Percentiles rank a stretch among this genome's conserved stretches.
Evolutionary conservation across 2,797 vertebrate species (phyloP).

Genomic region (Phalanger gymnotis): DNA sequence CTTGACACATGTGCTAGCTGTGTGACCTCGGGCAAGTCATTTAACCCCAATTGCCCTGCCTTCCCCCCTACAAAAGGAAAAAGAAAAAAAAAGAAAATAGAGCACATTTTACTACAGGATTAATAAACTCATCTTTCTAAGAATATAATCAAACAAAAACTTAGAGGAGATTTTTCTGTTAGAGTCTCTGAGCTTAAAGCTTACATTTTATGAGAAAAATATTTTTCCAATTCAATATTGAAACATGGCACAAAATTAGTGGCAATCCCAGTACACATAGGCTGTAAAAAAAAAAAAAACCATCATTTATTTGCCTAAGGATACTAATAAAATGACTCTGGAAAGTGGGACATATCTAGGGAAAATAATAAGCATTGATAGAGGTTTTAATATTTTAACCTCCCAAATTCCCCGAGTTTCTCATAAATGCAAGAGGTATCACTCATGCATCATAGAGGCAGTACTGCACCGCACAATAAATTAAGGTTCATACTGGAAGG

Average conservation of each 20-base stretch:
- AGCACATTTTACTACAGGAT: constrained; percentile 18
- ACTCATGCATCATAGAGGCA: constrained; percentile 39
- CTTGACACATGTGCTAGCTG: no score
- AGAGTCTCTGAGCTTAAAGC: constrained; percentile 52
- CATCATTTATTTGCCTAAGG: constrained; percentile 53
- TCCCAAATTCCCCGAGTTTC: constrained; percentile 55
- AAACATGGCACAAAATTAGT: neutral
- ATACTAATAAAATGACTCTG: constrained; percentile 54
- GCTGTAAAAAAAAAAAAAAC: neutral
- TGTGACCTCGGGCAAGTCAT: no score
- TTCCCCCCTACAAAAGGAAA: no score
- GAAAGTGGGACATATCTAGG: constrained; percentile 59
- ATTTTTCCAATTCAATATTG: constrained; percentile 60
- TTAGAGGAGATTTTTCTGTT: neutral
- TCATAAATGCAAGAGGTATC: constrained; percentile 53
- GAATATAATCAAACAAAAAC: constrained; percentile 13
- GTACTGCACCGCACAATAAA: constrained; percentile 66
- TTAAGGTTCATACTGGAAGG: constrained; percentile 70
- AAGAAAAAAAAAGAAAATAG: no score
- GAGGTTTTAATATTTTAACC: constrained; percentile 47
- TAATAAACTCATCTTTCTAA: constrained; percentile 32
- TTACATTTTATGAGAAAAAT: constrained; percentile 49
- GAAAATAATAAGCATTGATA: constrained; percentile 75
- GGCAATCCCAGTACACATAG: constrained; percentile 15
- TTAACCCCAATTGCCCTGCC: no score